Percentiles rank a stretch among this genome's conserved stretches.
phyloP scores from a whole-genome alignment of 92 coral and sea anemone genomes.

The Nematostella vectensis region DNA sequence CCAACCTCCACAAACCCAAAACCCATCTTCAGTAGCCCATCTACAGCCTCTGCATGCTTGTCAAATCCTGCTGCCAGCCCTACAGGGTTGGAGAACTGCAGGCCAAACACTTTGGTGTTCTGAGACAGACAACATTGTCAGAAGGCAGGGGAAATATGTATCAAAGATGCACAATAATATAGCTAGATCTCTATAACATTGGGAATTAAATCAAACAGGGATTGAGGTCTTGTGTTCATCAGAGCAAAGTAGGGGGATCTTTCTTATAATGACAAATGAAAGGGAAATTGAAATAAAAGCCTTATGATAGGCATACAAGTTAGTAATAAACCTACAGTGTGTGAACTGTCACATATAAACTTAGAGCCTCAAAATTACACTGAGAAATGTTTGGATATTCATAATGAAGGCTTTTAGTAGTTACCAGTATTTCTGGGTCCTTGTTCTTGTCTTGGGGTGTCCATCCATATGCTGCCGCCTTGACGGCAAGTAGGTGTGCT shows the following conservation, averaged over 20 bases:
- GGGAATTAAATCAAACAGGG: too few species aligned
- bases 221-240: too few species aligned
- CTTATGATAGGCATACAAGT: too few species aligned
- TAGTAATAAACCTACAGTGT: too few species aligned
- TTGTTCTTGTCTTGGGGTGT: slow-evolving; percentile 55
- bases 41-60: slow-evolving; percentile 87
- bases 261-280: too few species aligned
- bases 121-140: slow-evolving; percentile 12
- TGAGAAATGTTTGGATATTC: too few species aligned
- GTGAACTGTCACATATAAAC: too few species aligned
- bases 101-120: slow-evolving; percentile 90
- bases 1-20: slow-evolving; percentile 99
- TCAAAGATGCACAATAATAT: neutral
- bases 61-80: slow-evolving; percentile 99
- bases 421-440: slow-evolving; percentile 78
- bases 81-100: slow-evolving; percentile 79
- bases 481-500: slow-evolving; percentile 77
- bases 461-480: slow-evolving; percentile 74
- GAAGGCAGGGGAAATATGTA: neutral
- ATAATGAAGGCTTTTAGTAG: too few species aligned
- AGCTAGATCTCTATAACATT: neutral
- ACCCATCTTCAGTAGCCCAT: slow-evolving; percentile 75
- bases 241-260: too few species aligned
- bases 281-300: too few species aligned
- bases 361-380: too few species aligned